Evolutionary conservation across 2,797 vertebrate genomes (phyloP), one percentile per base, ranked within the genome.

Genomic region (Argya squamiceps): DNA sequence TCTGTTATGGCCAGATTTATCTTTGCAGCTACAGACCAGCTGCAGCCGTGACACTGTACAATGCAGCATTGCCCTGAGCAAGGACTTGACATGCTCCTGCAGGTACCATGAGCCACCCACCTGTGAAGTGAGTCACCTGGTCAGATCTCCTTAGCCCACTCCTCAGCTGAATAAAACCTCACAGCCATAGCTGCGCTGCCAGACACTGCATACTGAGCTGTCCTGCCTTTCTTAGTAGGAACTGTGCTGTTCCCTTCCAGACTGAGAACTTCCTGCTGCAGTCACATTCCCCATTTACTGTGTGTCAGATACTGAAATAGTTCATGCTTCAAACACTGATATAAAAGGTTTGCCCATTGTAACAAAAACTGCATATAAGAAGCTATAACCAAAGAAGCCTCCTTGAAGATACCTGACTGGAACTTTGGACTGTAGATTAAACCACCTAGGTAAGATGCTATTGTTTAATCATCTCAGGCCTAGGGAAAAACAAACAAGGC

Each of bases 201-300:
- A 2, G 74, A 19, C n/a, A 2, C 52, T 2, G 47, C 0, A 1
- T 0, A 1, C 47, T 18, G 39, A 79, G 84, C 78, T 37, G 59
- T 10, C 50, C 53, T 16, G 75, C 2, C 1, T 20, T 68, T n/a
- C 74, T 58, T 53, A 50, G 74, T 62, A 29, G 58, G 23, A 89
- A 27, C 21, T 7, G 4, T 15, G 87, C 63, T 1, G 0, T 1
- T 82, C 43, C 30, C 23, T 52, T 58, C 24, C 0, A 1, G 47
- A 50, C 18, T 15, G n/a, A 43, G 65, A 80, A 41, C 64, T 12
- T 20, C 34, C 82, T 59, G 47, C 79, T 58, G 26, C 6, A 59
- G 19, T 27, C 65, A 56, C 41, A 44, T 15, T 43, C 32, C 49
- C 11, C 7, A 12, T 34, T 20, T 17, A 24, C 46, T 36, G 32